Conservation (phyloP, 2,888 invertebrate genomes). For the Byasa hedistus region DNA sequence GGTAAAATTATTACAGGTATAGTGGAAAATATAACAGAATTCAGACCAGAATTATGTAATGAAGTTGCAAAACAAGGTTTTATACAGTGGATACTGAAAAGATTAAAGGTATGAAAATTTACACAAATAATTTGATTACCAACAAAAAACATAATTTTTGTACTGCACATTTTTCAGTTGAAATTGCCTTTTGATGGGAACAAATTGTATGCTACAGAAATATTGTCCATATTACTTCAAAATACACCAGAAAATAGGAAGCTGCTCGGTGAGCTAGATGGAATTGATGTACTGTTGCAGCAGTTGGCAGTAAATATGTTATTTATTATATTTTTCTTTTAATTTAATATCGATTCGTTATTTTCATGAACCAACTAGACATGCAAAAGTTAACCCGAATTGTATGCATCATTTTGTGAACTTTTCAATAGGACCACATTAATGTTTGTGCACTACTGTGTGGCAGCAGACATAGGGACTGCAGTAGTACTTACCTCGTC, state of each 20-base stretch:
- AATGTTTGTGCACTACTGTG: no score
- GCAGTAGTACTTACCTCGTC: no score
- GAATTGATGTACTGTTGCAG: constrained; percentile 96
- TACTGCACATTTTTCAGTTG: constrained; percentile 52
- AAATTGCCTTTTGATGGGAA: constrained; percentile 96
- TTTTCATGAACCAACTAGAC: no score
- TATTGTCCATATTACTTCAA: constrained; percentile 96
- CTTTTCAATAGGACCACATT: no score
- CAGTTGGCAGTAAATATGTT: constrained; percentile 87
- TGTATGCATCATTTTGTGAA: no score
- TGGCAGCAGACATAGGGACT: no score
- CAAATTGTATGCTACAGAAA: constrained; percentile 97
- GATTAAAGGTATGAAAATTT: constrained; percentile 83
- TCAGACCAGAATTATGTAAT: constrained; percentile 88
- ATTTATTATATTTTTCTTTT: background rate
- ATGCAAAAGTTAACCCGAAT: no score
- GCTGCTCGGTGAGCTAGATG: constrained; percentile 93
- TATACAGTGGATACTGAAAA: constrained; percentile 93
- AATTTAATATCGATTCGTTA: no score
- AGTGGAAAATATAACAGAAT: constrained; percentile 97
- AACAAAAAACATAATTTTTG: background rate
- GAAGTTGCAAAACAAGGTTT: constrained; percentile 95
- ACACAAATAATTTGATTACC: background rate
- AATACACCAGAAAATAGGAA: constrained; percentile 90
- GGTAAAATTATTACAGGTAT: constrained; percentile 80